These are phyloP conservation scores for Caiman crocodilus DNA, from an alignment of 2,797 vertebrate genomes.

Conservation along the genomic window DNA sequence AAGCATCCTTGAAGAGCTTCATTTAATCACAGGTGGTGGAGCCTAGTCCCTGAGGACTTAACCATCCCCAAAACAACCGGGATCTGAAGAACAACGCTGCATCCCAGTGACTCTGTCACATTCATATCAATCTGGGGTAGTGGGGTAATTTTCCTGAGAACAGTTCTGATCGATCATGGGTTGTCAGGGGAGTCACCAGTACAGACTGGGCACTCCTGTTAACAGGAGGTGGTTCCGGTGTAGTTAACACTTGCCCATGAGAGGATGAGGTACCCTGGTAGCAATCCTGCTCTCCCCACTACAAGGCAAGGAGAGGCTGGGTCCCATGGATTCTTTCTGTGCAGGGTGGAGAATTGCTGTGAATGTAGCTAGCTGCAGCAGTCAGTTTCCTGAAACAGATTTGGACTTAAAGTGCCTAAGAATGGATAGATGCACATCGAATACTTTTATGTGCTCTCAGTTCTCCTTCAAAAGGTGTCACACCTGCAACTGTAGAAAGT, in stretches of 20 bases:
- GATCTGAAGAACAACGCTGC: neutral
- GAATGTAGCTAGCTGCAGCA: neutral
- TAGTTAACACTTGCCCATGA: neutral
- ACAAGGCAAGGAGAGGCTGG: neutral
- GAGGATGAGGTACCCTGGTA: neutral
- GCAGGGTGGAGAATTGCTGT: neutral
- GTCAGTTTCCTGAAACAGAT: neutral
- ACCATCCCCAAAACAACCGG: neutral
- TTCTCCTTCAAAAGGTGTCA: neutral
- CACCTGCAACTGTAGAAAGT: neutral
- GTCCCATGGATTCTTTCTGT: neutral
- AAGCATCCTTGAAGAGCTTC: neutral
- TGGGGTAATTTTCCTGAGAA: neutral
- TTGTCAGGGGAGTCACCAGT: neutral
- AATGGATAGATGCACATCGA: neutral
- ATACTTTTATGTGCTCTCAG: neutral
- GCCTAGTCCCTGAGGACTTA: too few relatives aligned
- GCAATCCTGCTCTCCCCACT: neutral
- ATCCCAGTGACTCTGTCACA: too few relatives aligned
- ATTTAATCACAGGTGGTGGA: too few relatives aligned
- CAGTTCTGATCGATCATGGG: too few relatives aligned
- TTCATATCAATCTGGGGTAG: too few relatives aligned
- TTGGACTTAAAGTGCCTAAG: neutral
- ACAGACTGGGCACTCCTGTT: neutral
- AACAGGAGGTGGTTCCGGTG: neutral